These are phyloP conservation scores for Myrmecophaga tridactyla DNA, from an alignment of 2,113 vertebrate genomes.

Conservation along the genomic window DNA sequence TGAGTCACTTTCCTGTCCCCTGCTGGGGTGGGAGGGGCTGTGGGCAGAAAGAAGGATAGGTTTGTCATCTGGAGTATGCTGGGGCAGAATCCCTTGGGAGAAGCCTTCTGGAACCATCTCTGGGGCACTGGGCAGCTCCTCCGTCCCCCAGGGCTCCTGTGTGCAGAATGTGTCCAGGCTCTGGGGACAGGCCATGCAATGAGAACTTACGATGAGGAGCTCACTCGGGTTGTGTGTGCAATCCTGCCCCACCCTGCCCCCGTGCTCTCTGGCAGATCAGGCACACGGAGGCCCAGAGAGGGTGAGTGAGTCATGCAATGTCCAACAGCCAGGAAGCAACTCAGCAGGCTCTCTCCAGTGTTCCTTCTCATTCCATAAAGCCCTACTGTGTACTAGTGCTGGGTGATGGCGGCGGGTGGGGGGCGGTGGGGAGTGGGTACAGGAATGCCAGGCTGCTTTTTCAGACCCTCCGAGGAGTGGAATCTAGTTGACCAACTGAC, in stretches of 20 bases:
- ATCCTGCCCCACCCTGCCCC: background rate
- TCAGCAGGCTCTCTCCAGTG: background rate
- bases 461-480: background rate
- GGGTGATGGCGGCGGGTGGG: background rate
- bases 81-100: background rate
- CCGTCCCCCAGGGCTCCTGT: background rate
- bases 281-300: background rate
- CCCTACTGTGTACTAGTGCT: background rate
- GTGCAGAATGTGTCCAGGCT: background rate
- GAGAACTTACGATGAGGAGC: too few relatives aligned
- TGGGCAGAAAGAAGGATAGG: background rate
- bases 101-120: background rate
- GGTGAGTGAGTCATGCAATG: background rate
- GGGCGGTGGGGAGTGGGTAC: too few relatives aligned
- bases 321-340: background rate
- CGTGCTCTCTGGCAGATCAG: background rate
- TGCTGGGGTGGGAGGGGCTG: background rate
- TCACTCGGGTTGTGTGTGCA: background rate
- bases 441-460: background rate
- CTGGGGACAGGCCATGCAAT: background rate
- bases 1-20: conserved; percentile 55
- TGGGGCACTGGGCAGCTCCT: background rate
- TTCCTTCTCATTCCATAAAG: background rate
- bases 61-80: background rate
- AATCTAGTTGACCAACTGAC: background rate